phyloP scores from a whole-genome alignment of 37 sponge, comb jelly and placozoan species.

The Crambe crambe region DNA sequence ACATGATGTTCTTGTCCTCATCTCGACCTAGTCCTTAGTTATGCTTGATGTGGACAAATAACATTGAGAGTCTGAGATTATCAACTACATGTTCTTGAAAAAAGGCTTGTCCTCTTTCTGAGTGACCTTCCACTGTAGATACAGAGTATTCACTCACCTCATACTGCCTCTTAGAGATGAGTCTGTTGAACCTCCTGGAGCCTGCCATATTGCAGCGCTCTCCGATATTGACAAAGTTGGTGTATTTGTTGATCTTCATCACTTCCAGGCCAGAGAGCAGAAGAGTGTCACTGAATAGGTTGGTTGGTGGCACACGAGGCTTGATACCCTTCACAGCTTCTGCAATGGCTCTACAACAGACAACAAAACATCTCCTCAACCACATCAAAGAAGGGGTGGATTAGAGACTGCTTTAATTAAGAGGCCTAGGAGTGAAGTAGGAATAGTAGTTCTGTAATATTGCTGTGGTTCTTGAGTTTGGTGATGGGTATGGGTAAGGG shows the following conservation, averaged over 20 bases:
- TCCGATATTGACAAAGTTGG: conserved; percentile 98
- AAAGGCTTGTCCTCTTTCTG: no score
- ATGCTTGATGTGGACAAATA: conserved; percentile 83
- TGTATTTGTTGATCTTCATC: conserved; percentile 64
- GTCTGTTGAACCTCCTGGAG: conserved; percentile 73
- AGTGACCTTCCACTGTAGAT: no score
- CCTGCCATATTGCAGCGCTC: conserved; percentile 99
- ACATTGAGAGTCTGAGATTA: not conserved
- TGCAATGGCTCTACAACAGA: conserved; percentile 69
- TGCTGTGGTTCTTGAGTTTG: no score
- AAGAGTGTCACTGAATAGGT: conserved; percentile 68
- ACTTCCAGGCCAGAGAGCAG: conserved; percentile 93
- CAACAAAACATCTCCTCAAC: no score
- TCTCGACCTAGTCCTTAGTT: conserved; percentile 93
- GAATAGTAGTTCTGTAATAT: no score
- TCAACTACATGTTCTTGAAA: no score
- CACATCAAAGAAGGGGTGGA: not conserved
- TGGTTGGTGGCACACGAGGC: conserved; percentile 72
- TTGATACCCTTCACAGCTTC: conserved; percentile 69
- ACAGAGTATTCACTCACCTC: conserved; percentile 52
- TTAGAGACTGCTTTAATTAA: no score
- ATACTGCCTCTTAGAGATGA: conserved; percentile 78
- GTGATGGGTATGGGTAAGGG: no score
- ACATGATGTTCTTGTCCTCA: no score
- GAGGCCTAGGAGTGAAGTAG: no score